Conservation (phyloP, 2,113 vertebrate genomes). For the Cromileptes altivelis region DNA sequence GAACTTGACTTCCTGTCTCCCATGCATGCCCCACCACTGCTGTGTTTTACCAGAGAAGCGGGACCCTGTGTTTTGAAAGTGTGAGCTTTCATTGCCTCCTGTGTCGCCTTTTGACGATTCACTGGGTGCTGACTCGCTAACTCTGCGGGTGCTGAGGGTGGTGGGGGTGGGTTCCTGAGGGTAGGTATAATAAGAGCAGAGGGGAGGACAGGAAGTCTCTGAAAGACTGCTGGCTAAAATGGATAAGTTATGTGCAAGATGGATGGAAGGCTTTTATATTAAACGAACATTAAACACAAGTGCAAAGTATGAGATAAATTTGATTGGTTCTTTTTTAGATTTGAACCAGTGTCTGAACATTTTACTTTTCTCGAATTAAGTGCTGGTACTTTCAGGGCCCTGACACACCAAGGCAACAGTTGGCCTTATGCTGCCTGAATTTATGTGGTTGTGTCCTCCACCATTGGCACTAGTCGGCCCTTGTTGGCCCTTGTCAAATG, state of each 20-base stretch:
- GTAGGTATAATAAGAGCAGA: conserved; percentile 41
- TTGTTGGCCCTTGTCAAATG: no score
- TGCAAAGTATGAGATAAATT: neutral
- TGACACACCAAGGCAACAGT: no score
- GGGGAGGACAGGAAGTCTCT: conserved; percentile 62
- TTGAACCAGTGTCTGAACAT: neutral
- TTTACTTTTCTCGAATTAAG: neutral
- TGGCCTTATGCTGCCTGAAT: no score
- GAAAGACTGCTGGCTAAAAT: conserved; percentile 49
- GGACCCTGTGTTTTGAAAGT: conserved; percentile 67
- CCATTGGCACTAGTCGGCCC: no score
- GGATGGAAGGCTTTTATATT: conserved; percentile 25
- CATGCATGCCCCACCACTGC: conserved; percentile 35
- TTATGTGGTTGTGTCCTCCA: no score
- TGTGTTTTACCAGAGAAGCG: conserved; percentile 59
- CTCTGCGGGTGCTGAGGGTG: conserved; percentile 28
- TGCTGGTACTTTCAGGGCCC: neutral
- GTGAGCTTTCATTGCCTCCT: conserved; percentile 70
- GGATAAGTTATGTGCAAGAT: conserved; percentile 47
- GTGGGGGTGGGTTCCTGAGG: conserved; percentile 22
- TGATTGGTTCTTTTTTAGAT: neutral
- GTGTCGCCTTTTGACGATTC: conserved; percentile 72
- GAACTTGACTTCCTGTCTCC: conserved; percentile 78
- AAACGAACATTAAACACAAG: conserved; percentile 16
- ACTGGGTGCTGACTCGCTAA: conserved; percentile 60